These are phyloP conservation scores for Nomada fabriciana DNA, from an alignment of 2,888 invertebrate species.

Conservation along the genomic window DNA sequence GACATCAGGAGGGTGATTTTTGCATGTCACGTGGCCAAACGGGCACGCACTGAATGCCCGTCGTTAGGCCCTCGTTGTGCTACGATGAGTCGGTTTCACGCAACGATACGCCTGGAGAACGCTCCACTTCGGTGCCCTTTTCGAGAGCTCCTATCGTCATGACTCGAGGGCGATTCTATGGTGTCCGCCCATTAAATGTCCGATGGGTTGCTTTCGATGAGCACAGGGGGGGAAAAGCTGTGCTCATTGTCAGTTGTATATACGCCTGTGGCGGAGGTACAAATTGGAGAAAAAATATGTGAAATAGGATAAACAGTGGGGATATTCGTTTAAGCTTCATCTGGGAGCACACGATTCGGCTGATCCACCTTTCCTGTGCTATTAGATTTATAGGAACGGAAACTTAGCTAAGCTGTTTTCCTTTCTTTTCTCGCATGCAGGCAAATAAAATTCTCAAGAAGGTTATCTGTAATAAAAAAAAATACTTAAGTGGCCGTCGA, in stretches of 20 bases:
- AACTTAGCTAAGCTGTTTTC: no score
- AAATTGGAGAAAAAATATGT: constrained; percentile 24
- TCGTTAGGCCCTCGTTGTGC: constrained; percentile 80
- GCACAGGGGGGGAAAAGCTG: background rate
- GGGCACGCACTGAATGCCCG: constrained; percentile 79
- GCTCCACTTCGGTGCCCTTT: constrained; percentile 67
- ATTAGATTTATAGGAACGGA: no score
- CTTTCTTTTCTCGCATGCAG: no score
- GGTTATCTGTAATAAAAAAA: no score
- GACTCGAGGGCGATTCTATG: constrained; percentile 36
- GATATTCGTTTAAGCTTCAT: no score
- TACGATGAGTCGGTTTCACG: constrained; percentile 75
- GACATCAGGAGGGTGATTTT: constrained; percentile 78
- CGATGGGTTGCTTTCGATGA: background rate
- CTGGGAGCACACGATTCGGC: no score
- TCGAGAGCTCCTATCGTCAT: constrained; percentile 41
- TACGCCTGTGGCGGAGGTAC: background rate
- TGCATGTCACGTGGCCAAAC: constrained; percentile 84
- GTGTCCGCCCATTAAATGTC: constrained; percentile 19
- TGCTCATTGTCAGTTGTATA: background rate
- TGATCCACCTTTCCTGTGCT: no score
- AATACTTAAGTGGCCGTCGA: no score
- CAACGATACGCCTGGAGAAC: constrained; percentile 75
- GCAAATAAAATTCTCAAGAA: no score
- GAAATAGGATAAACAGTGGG: background rate